Conservation (phyloP, 2,797 vertebrate species). For the Sebastolobus altivelis region DNA sequence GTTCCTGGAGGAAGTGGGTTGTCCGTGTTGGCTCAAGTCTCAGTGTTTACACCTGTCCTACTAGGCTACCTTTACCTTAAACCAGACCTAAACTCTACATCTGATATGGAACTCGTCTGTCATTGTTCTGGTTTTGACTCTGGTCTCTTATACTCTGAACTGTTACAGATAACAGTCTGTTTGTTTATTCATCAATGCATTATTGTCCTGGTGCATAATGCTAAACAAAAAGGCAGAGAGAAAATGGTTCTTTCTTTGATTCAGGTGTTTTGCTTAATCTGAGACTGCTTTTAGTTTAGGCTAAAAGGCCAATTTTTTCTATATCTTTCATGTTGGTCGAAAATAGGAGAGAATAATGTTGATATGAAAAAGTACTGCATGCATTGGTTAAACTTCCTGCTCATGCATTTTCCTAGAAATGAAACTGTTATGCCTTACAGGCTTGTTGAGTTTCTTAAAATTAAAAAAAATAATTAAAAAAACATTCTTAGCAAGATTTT, state of each 20-base stretch:
- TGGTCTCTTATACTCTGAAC: too few species aligned
- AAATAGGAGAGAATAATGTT: background rate
- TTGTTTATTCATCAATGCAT: too few species aligned
- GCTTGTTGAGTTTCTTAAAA: background rate
- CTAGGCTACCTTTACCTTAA: background rate
- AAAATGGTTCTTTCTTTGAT: background rate
- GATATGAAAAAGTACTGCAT: background rate
- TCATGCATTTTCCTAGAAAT: background rate
- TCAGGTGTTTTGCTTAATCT: background rate
- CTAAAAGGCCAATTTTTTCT: background rate
- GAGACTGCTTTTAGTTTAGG: background rate
- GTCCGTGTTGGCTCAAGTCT: background rate
- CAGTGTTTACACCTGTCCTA: constrained; percentile 27
- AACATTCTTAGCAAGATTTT: background rate
- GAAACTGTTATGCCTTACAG: background rate
- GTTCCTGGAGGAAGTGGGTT: background rate
- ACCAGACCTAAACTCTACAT: background rate
- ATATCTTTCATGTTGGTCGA: background rate
- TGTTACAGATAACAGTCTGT: background rate
- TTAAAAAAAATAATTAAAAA: too few species aligned
- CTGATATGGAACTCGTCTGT: background rate
- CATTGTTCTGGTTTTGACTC: too few species aligned
- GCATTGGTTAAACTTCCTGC: background rate
- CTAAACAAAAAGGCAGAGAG: background rate
- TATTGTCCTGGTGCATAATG: background rate